These are phyloP conservation scores for Atta texana DNA, from an alignment of 1,140 invertebrate genomes.

Conservation along the genomic window DNA sequence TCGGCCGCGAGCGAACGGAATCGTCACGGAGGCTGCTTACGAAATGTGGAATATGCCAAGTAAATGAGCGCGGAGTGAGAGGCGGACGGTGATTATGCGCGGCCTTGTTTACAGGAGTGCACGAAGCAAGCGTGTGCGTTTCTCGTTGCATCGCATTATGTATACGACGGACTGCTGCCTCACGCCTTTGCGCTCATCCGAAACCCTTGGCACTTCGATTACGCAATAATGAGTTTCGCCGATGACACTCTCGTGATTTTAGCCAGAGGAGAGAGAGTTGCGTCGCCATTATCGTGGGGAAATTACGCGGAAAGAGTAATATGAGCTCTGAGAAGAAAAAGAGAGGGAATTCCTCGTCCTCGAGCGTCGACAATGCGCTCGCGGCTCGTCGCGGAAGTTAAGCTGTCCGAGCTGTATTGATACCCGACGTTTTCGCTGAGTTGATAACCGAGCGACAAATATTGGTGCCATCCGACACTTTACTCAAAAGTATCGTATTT, in stretches of 20 bases:
- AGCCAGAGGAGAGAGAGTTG: neutral
- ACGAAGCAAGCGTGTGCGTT: neutral
- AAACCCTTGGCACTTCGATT: slow-evolving; percentile 30
- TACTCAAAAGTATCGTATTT: slow-evolving; percentile 20
- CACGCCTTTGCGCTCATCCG: slow-evolving; percentile 24
- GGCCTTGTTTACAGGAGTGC: slow-evolving; percentile 62
- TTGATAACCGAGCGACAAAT: slow-evolving; percentile 14
- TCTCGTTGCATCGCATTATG: neutral
- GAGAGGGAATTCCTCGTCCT: neutral
- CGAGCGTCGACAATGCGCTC: neutral
- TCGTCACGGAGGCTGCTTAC: slow-evolving; percentile 72
- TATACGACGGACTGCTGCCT: no score
- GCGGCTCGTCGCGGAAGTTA: neutral
- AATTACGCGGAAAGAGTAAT: slow-evolving; percentile 22
- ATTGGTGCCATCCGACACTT: slow-evolving; percentile 34
- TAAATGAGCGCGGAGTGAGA: slow-evolving; percentile 72
- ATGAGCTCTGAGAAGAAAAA: neutral
- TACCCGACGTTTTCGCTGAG: neutral
- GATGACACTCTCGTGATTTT: slow-evolving; percentile 19
- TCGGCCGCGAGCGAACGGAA: slow-evolving; percentile 34
- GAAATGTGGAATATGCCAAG: slow-evolving; percentile 77
- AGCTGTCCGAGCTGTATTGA: slow-evolving; percentile 13
- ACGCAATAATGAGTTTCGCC: slow-evolving; percentile 34
- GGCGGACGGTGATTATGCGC: slow-evolving; percentile 52
- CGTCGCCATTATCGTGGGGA: slow-evolving; percentile 21